A percentile compares a stretch with the other conserved stretches of the same genome.
Evolutionary conservation across 1,140 invertebrate species (phyloP).

Genomic region (Thalassaphorura encarpata): DNA sequence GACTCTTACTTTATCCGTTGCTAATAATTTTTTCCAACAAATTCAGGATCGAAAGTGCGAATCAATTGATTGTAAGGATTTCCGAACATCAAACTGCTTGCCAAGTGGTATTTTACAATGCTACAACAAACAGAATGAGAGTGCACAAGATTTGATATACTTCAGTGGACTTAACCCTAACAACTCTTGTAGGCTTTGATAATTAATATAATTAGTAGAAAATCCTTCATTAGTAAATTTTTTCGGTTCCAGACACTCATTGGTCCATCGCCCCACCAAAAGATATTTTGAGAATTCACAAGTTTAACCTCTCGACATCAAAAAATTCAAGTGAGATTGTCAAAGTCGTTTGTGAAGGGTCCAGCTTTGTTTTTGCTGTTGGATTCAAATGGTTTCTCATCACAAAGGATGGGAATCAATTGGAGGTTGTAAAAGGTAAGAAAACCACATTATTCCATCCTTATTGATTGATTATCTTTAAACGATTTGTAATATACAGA

Average conservation of each 20-base stretch:
- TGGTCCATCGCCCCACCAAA: neutral
- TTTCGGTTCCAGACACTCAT: neutral
- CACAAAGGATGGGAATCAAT: slow-evolving; percentile 1
- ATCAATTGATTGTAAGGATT: neutral
- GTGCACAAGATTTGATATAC: slow-evolving; percentile 4
- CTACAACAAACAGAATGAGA: slow-evolving; percentile 10
- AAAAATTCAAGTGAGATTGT: neutral
- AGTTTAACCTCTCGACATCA: neutral
- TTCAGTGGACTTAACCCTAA: slow-evolving; percentile 7
- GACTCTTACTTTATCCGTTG: neutral
- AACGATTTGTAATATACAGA: neutral
- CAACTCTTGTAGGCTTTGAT: slow-evolving; percentile 1
- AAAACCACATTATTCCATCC: neutral
- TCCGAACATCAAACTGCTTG: neutral
- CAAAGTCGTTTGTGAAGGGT: slow-evolving; percentile 11
- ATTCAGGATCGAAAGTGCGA: neutral
- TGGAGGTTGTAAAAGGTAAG: neutral
- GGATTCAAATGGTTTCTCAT: slow-evolving; percentile 19
- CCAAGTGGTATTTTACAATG: slow-evolving; percentile 15
- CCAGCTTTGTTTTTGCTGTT: slow-evolving; percentile 14
- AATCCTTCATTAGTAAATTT: neutral
- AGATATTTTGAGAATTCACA: neutral
- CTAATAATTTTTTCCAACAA: neutral
- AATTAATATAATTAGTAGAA: neutral
- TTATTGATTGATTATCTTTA: neutral